Evolutionary conservation across 1,140 invertebrate genomes (phyloP), one percentile per base, ranked within the genome.

Genomic region (Galendromus occidentalis): DNA sequence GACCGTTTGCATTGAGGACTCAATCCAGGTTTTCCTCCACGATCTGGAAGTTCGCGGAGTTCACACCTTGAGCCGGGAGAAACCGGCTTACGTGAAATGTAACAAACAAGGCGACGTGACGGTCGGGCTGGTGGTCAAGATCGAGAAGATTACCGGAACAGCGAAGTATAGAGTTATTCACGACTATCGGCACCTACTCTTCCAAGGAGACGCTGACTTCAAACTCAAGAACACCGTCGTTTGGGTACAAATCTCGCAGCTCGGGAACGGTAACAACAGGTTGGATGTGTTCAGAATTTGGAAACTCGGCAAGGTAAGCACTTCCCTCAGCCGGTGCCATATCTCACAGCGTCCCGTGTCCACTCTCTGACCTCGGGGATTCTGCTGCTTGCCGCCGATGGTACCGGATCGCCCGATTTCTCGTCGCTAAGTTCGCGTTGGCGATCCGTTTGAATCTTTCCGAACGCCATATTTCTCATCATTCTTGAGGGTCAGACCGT

Each of bases 201-300:
- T 72, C 47, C 70, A 72, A 44, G 72, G 72, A 18, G 72, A 72
- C 14, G 66, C 70, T 12, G 72, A 72, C 25, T 66, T 71, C 25
- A 65, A 68, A 12, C 42, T 72, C n/a, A 66, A 45, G 18, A 67
- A 67, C 44, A 44, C 71, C 7, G 68, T 70, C 12, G 65, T 67
- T 0, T 69, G 71, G 18, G 67, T 72, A 2, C 72, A 72, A 42
- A 66, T 72, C 2, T 69, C 71, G 2, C 72, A 72, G 22, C 25
- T 59, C n/a, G 51, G 59, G 63, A 33, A 69, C 51, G 7, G 65
- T 64, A 20, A 59, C 55, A 39, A 70, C 30, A 42, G 69, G n/a
- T 42, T 70, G 14, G 67, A 70, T 59, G 42, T 67, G 14, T 41
- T 72, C 1, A 69, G 69, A 44, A 69, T 72, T 12, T 71, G 70